These are phyloP conservation scores for Gorsachius goisagi DNA, from an alignment of 2,113 vertebrate genomes.

Conservation along the genomic window DNA sequence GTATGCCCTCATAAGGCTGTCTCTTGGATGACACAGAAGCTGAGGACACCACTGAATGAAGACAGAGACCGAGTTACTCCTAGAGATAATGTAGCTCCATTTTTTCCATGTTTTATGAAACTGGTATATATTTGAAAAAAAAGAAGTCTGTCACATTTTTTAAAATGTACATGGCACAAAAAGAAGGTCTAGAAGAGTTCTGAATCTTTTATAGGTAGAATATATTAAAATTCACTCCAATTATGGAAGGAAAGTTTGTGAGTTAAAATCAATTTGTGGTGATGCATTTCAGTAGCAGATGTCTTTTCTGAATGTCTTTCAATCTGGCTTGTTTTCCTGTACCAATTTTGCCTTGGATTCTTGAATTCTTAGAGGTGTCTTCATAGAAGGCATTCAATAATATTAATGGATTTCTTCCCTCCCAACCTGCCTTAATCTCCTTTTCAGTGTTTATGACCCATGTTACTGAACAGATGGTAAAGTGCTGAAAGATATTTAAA, in stretches of 20 bases:
- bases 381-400: not conserved
- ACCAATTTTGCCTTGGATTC: not conserved
- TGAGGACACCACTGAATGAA: not conserved
- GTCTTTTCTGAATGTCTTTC: not conserved
- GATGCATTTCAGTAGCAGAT: not conserved
- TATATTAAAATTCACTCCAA: not conserved
- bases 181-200: not conserved
- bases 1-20: not conserved
- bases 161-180: not conserved
- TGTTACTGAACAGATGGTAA: conserved; percentile 57
- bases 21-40: not conserved
- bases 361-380: not conserved
- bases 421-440: conserved; percentile 25
- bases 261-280: not conserved
- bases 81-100: not conserved
- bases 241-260: not conserved
- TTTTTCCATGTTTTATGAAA: not conserved
- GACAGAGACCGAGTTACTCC: not conserved
- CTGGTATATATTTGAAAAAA: not conserved
- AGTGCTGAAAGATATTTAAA: conserved; percentile 45
- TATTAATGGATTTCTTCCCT: not conserved
- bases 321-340: not conserved
- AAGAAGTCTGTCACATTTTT: not conserved
- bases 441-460: not conserved
- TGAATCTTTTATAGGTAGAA: not conserved